Conservation (phyloP, 2,797 vertebrate species). For the Poeciliopsis paucimaculata region DNA sequence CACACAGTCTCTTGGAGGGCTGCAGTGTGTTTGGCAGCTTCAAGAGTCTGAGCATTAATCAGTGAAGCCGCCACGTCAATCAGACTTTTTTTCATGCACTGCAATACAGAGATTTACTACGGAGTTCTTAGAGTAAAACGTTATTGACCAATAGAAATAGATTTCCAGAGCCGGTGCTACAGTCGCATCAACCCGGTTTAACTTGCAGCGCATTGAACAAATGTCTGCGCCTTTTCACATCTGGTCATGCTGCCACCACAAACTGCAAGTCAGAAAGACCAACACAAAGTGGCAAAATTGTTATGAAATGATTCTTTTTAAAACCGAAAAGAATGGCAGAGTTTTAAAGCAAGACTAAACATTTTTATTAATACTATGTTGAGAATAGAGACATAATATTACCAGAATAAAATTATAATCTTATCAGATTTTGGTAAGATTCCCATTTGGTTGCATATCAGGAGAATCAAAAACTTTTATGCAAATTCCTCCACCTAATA, state of each 20-base stretch:
- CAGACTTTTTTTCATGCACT: neutral
- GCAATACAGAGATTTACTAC: neutral
- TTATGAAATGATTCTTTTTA: neutral
- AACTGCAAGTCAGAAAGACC: neutral
- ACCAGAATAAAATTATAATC: no score
- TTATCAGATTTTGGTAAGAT: no score
- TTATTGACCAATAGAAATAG: neutral
- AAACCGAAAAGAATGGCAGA: neutral
- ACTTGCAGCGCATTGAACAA: neutral
- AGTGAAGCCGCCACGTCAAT: neutral
- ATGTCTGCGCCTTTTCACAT: neutral
- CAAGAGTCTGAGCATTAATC: slow-evolving; percentile 11
- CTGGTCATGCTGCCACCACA: neutral
- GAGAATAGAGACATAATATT: no score
- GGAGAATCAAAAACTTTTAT: no score
- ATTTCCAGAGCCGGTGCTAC: neutral
- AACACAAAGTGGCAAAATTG: neutral
- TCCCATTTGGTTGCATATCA: no score
- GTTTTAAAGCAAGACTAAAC: no score
- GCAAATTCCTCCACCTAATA: no score
- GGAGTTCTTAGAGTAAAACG: neutral
- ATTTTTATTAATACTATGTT: no score
- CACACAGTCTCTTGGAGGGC: slow-evolving; percentile 15
- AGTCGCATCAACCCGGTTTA: neutral
- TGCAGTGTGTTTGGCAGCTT: slow-evolving; percentile 8